These are phyloP conservation scores for Gymnobelideus leadbeateri DNA, from an alignment of 2,113 vertebrate genomes.

Conservation along the genomic window DNA sequence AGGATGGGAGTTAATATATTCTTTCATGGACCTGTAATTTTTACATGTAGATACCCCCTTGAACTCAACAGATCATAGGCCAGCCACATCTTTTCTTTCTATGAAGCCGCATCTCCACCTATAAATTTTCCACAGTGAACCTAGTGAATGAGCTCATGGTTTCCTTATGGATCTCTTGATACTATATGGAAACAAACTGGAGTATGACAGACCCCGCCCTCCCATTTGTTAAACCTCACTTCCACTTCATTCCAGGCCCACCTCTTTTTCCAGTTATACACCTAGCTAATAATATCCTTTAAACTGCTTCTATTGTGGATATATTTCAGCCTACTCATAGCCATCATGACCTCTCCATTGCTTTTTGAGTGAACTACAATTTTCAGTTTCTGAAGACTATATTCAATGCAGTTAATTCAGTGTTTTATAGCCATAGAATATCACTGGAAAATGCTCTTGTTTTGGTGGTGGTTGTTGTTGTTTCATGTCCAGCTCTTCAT, in stretches of 20 bases:
- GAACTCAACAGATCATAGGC: not conserved
- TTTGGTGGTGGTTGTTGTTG: too few relatives aligned
- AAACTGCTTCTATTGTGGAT: not conserved
- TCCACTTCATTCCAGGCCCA: not conserved
- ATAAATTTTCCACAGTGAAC: not conserved
- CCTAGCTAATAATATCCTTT: not conserved
- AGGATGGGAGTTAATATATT: not conserved
- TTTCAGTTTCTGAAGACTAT: not conserved
- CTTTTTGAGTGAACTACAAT: not conserved
- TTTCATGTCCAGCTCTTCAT: too few relatives aligned
- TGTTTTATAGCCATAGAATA: not conserved
- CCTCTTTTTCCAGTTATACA: not conserved
- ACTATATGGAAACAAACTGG: not conserved
- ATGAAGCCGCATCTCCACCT: not conserved
- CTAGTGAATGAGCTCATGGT: not conserved
- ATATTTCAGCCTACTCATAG: not conserved
- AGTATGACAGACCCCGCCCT: too few relatives aligned
- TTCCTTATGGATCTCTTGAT: not conserved
- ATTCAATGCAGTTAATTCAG: not conserved
- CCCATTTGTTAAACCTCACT: not conserved
- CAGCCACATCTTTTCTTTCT: not conserved
- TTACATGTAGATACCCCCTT: not conserved
- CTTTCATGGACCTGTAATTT: too few relatives aligned
- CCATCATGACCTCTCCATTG: not conserved
- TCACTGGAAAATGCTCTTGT: not conserved